Evolutionary conservation across 1,140 invertebrate species (phyloP).

Genomic region (Laupala kohalensis): DNA sequence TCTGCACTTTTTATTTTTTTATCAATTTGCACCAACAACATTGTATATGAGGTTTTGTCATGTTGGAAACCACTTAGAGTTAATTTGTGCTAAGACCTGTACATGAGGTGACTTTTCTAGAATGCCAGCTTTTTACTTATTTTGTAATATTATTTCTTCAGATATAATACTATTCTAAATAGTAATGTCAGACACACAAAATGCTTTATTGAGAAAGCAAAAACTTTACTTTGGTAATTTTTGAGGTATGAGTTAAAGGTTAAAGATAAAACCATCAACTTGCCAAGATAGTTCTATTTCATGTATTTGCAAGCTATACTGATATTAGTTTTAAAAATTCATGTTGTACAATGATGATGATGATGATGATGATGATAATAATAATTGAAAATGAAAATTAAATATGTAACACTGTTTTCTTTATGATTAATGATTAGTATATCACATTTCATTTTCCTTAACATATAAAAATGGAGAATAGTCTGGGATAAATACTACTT

Average conservation of each 20-base stretch:
- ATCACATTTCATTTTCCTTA: not conserved
- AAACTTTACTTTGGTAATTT: not conserved
- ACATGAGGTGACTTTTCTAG: not conserved
- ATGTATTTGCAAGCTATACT: not conserved
- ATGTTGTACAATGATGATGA: not conserved
- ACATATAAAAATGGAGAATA: not conserved
- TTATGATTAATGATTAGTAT: not conserved
- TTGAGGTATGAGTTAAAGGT: not conserved
- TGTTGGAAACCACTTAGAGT: not conserved
- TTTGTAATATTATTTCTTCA: not conserved
- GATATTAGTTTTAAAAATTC: not conserved
- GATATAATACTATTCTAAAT: not conserved
- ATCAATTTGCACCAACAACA: not conserved
- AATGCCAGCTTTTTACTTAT: not conserved
- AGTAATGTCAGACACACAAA: conserved; percentile 3
- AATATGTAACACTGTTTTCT: not conserved
- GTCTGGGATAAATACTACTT: not conserved
- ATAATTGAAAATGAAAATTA: not conserved
- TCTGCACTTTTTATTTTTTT: not conserved
- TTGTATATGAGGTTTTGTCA: not conserved
- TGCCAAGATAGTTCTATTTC: not conserved
- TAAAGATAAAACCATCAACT: not conserved
- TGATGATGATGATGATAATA: not conserved
- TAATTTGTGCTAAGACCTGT: conserved; percentile 6
- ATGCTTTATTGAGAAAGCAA: not conserved